Conservation (phyloP, 2,888 invertebrate genomes). For the Amphimallon solstitiale region DNA sequence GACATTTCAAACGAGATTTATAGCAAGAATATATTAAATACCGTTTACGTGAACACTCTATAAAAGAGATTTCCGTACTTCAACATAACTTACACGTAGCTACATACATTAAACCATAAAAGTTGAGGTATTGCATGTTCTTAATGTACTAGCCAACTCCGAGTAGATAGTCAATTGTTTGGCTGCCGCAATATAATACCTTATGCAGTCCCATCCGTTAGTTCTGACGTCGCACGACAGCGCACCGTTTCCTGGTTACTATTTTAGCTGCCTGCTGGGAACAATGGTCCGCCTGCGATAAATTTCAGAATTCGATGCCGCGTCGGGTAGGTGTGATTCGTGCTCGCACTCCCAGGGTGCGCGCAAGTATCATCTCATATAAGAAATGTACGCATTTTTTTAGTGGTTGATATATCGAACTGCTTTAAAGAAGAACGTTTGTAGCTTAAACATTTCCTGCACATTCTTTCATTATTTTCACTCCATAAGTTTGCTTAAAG, state of each 20-base stretch:
- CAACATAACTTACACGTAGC: conserved; percentile 5
- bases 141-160: conserved; percentile 30
- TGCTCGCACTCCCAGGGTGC: conserved; percentile 2
- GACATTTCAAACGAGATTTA: no score
- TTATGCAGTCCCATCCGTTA: conserved; percentile 30
- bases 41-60: not conserved
- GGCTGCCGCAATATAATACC: conserved; percentile 27
- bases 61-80: conserved; percentile 21
- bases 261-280: conserved; percentile 28
- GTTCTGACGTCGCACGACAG: conserved; percentile 24
- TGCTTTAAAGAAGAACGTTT: no score
- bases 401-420: no score
- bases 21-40: no score
- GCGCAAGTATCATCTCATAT: not conserved
- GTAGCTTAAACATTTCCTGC: no score
- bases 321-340: conserved; percentile 20
- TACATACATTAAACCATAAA: conserved; percentile 20
- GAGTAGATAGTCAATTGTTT: conserved; percentile 31
- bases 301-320: conserved; percentile 29
- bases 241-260: conserved; percentile 28
- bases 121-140: conserved; percentile 23
- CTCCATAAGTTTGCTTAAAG: no score
- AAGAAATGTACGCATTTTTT: no score
- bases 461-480: no score
- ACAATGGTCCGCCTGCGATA: conserved; percentile 19